Percentiles rank a stretch among this genome's conserved stretches.
Evolutionary conservation across 2,888 invertebrate species (phyloP).

Genomic region (Drosophila borealis): DNA sequence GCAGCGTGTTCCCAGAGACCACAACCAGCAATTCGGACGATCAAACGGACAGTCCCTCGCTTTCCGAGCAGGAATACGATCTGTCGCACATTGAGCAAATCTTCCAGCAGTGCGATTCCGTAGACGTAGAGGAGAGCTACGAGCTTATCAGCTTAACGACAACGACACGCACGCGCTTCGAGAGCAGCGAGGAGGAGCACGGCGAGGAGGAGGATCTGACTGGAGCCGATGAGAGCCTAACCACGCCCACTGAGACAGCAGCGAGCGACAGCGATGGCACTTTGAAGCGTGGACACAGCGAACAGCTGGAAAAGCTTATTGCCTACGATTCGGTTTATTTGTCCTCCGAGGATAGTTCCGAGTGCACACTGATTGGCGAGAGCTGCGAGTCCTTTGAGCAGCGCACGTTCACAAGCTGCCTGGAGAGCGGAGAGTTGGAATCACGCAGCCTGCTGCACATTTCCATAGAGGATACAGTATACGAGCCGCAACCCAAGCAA

Average conservation of each 20-base stretch:
- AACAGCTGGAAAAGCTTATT: conserved; percentile 80
- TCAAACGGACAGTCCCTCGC: conserved; percentile 82
- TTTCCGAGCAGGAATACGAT: conserved; percentile 83
- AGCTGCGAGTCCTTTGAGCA: conserved; percentile 70
- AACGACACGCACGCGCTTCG: conserved; percentile 76
- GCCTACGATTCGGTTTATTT: conserved; percentile 85
- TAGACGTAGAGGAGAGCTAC: conserved; percentile 72
- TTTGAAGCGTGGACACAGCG: conserved; percentile 65
- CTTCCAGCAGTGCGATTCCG: conserved; percentile 64
- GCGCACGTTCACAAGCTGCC: conserved; percentile 46
- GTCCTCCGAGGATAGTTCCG: conserved; percentile 84
- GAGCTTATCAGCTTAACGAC: conserved; percentile 82
- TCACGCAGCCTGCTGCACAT: conserved; percentile 80
- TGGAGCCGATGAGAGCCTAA: conserved; percentile 14
- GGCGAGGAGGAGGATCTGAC: conserved; percentile 5
- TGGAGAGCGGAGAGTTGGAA: conserved; percentile 61
- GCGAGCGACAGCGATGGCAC: conserved; percentile 62
- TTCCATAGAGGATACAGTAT: conserved; percentile 82
- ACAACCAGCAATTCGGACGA: conserved; percentile 84
- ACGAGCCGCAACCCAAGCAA: conserved; percentile 74
- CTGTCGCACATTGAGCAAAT: conserved; percentile 82
- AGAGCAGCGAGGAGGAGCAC: conserved; percentile 65
- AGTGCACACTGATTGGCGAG: conserved; percentile 81
- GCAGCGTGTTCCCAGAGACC: conserved; percentile 83
- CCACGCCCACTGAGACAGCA: conserved; percentile 36